These are phyloP conservation scores for Peromyscus eremicus DNA, from an alignment of 2,797 vertebrate species.

Conservation along the genomic window DNA sequence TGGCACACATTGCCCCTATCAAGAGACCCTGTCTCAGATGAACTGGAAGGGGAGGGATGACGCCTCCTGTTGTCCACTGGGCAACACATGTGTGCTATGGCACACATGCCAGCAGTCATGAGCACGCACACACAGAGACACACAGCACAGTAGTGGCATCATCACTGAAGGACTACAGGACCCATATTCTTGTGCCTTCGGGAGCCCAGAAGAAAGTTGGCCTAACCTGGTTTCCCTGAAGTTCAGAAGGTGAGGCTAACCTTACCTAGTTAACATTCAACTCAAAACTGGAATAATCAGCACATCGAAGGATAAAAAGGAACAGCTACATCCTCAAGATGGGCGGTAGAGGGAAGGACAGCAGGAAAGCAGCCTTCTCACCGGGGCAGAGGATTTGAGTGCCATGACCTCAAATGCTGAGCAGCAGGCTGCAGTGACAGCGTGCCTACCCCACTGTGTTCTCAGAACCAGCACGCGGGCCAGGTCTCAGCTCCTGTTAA, in stretches of 20 bases:
- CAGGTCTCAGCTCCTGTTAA: slow-evolving; percentile 78
- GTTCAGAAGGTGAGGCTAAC: neutral
- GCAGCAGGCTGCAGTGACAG: slow-evolving; percentile 63
- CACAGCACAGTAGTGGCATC: neutral
- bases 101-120: neutral
- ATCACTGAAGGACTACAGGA: neutral
- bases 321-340: neutral
- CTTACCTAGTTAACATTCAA: neutral
- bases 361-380: neutral
- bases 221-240: neutral
- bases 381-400: neutral
- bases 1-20: neutral
- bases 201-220: neutral
- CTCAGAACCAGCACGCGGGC: slow-evolving; percentile 77
- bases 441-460: slow-evolving; percentile 77
- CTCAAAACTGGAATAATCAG: neutral
- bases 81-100: neutral
- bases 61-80: neutral
- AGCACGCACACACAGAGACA: neutral
- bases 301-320: neutral
- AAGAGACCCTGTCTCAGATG: neutral
- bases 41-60: too few relatives aligned
- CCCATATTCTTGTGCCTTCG: neutral
- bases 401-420: slow-evolving; percentile 51
- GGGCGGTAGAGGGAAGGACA: neutral